phyloP scores from a whole-genome alignment of 1,140 invertebrate genomes.

The Drosophila kohkoa region DNA sequence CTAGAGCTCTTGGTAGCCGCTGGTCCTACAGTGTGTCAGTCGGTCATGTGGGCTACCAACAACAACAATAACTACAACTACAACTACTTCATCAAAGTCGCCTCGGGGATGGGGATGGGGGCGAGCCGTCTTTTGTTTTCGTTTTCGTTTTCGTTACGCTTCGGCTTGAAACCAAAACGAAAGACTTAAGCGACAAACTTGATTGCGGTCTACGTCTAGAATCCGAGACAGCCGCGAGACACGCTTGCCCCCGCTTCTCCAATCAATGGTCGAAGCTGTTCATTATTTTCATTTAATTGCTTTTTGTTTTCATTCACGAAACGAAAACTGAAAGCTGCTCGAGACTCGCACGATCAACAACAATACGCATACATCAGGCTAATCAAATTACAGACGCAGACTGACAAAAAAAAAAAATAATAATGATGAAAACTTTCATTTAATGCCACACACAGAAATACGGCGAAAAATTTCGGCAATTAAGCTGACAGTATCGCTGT shows the following conservation, averaged over 20 bases:
- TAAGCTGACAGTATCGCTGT: constrained; percentile 31
- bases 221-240: constrained; percentile 6
- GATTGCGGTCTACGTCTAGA: constrained; percentile 44
- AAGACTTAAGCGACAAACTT: constrained; percentile 83
- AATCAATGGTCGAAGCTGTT: constrained; percentile 7
- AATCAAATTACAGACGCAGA: constrained; percentile 47
- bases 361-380: constrained; percentile 16
- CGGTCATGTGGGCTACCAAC: constrained; percentile 52
- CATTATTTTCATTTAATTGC: constrained; percentile 57
- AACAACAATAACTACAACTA: no score
- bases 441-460: constrained; percentile 50
- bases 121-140: constrained; percentile 65
- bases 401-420: constrained; percentile 31
- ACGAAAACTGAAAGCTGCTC: constrained; percentile 27
- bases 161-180: constrained; percentile 47
- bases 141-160: constrained; percentile 80
- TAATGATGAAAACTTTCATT: constrained; percentile 66
- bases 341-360: constrained; percentile 24
- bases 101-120: constrained; percentile 16
- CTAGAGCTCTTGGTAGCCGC: neutral
- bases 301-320: constrained; percentile 59
- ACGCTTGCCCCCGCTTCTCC: constrained; percentile 15
- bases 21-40: constrained; percentile 67
- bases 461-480: constrained; percentile 37
- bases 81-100: constrained; percentile 12